Evolutionary conservation across 2,888 invertebrate genomes (phyloP).

Genomic region (Acanthosepion esculentum): DNA sequence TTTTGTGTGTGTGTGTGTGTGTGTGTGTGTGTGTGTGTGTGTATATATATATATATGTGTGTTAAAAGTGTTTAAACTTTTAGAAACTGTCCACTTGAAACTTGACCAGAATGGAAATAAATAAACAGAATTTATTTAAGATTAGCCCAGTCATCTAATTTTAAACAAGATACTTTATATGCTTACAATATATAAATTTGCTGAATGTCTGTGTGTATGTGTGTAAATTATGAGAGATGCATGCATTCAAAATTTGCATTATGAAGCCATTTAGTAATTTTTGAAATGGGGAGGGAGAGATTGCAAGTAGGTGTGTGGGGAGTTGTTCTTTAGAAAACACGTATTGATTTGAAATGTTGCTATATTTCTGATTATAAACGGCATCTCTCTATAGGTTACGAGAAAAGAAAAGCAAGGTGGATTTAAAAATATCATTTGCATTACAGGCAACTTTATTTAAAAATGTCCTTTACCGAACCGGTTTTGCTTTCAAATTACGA

Average conservation of each 20-base stretch:
- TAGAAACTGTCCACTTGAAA: background rate
- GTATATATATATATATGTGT: too few species aligned
- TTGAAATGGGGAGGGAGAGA: background rate
- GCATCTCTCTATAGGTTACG: background rate
- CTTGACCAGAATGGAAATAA: background rate
- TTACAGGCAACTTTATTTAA: background rate
- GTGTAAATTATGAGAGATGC: background rate
- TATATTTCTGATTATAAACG: background rate
- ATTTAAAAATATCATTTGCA: slow-evolving; percentile 18
- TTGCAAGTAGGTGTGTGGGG: background rate
- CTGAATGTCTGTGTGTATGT: background rate
- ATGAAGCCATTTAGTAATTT: background rate
- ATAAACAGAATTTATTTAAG: background rate
- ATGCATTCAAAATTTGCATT: background rate
- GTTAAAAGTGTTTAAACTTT: too few species aligned
- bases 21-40: too few species aligned
- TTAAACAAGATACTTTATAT: background rate
- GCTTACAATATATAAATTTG: background rate
- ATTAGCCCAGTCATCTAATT: background rate
- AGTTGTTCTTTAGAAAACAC: background rate
- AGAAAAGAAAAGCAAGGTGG: slow-evolving; percentile 4
- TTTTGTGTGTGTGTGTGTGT: too few species aligned
- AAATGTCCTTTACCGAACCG: background rate
- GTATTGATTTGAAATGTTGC: slow-evolving; percentile 2
- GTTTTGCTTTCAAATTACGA: background rate